Conservation (phyloP, 1,140 invertebrate genomes). For the Rhysida immarginata region DNA sequence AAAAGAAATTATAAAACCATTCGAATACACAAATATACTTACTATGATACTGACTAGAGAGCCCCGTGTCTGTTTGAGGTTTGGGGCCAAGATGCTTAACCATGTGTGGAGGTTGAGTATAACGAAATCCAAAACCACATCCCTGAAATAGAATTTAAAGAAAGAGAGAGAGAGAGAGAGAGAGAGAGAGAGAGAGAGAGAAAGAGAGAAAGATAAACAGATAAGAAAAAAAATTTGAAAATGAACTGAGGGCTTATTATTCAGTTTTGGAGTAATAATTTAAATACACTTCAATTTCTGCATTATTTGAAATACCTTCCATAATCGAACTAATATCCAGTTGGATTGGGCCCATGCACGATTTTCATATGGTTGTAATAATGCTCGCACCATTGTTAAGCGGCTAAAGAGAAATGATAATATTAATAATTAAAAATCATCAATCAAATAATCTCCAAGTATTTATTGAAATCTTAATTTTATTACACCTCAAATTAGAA, state of each 20-base stretch:
- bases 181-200: too few species aligned
- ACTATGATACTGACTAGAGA: slow-evolving; percentile 34
- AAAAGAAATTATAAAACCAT: too few species aligned
- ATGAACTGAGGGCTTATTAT: too few species aligned
- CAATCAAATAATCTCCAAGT: too few species aligned
- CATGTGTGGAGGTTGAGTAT: slow-evolving; percentile 44
- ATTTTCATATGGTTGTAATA: slow-evolving; percentile 63
- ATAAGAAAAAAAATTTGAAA: too few species aligned
- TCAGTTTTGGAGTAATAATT: not conserved
- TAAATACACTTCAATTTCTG: too few species aligned
- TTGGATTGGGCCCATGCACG: slow-evolving; percentile 73
- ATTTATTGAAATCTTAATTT: too few species aligned
- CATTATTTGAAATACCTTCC: slow-evolving; percentile 33
- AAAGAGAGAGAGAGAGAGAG: not conserved
- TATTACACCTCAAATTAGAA: too few species aligned
- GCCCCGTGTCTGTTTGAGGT: slow-evolving; percentile 28
- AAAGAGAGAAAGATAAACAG: too few species aligned
- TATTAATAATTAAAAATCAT: too few species aligned
- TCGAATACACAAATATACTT: too few species aligned
- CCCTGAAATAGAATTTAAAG: slow-evolving; percentile 35
- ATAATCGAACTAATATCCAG: slow-evolving; percentile 66
- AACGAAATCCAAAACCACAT: slow-evolving; percentile 62
- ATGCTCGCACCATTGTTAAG: slow-evolving; percentile 42
- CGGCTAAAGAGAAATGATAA: too few species aligned
- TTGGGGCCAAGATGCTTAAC: slow-evolving; percentile 33